Conservation (phyloP, 2,888 invertebrate genomes). For the Amiota communis region DNA sequence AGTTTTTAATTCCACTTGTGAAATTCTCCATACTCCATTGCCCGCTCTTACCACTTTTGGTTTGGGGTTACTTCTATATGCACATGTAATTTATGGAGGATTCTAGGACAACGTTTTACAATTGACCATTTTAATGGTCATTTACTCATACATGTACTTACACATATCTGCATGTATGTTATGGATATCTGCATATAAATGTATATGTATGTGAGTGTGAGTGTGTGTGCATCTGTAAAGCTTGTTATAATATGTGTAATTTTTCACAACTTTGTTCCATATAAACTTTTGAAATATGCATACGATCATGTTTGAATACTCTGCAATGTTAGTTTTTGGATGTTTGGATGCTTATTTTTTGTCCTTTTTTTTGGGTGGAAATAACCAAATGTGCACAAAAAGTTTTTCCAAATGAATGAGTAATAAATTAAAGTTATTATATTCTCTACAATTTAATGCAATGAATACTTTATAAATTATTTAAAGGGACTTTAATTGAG, state of each 20-base stretch:
- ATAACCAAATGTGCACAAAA: not conserved
- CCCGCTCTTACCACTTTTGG: not conserved
- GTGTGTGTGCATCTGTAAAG: conserved; percentile 24
- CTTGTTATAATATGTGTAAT: conserved; percentile 36
- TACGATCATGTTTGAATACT: conserved; percentile 23
- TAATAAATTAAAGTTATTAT: too few species aligned
- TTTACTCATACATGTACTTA: not conserved
- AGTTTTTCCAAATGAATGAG: not conserved
- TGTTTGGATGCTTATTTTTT: not conserved
- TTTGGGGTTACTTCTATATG: not conserved
- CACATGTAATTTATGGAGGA: conserved; percentile 9
- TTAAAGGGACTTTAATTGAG: too few species aligned
- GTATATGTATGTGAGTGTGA: conserved; percentile 19
- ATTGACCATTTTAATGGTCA: conserved; percentile 14
- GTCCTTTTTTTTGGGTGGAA: conserved; percentile 4
- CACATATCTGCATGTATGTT: not conserved
- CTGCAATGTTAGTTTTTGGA: conserved; percentile 10
- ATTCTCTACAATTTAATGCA: too few species aligned
- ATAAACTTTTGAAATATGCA: conserved; percentile 32
- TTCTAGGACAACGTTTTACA: not conserved
- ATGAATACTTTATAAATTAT: too few species aligned
- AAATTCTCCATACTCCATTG: not conserved
- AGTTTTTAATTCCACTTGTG: not conserved
- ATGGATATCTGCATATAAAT: not conserved
- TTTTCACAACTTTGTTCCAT: conserved; percentile 38